These are phyloP conservation scores for Meta bourneti DNA, from an alignment of 2,888 invertebrate genomes.

Conservation along the genomic window DNA sequence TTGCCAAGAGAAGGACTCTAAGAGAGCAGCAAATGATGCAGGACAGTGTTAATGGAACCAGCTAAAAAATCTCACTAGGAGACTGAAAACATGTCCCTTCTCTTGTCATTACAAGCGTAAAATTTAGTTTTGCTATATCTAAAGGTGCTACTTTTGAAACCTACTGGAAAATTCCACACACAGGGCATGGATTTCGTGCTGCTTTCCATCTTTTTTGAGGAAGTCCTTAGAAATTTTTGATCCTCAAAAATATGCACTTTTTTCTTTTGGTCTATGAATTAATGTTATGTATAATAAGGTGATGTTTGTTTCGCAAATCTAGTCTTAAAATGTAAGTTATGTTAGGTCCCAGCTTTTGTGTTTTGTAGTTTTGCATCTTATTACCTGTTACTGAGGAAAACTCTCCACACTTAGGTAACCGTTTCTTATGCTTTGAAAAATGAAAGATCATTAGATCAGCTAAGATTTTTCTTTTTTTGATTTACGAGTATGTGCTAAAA, in stretches of 20 bases:
- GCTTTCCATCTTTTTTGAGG: neutral
- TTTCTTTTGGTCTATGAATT: neutral
- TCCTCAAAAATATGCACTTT: neutral
- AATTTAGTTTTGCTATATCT: neutral
- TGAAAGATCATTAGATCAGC: no score
- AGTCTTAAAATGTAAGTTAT: neutral
- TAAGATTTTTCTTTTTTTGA: no score
- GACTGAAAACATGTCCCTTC: neutral
- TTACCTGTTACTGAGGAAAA: neutral
- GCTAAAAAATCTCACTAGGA: constrained; percentile 13
- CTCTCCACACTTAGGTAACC: no score
- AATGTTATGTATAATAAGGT: neutral
- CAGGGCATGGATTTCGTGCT: neutral
- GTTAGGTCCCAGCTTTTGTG: neutral
- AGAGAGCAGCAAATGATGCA: constrained; percentile 73
- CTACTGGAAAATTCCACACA: neutral
- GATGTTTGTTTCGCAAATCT: neutral
- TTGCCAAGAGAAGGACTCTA: constrained; percentile 67
- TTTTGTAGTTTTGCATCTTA: neutral
- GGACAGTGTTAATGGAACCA: constrained; percentile 63
- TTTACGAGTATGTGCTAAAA: no score
- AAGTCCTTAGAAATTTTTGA: neutral
- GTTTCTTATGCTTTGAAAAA: no score
- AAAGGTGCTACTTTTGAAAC: neutral
- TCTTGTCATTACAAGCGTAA: neutral